Base-by-base conservation (phyloP, 2,113 vertebrate genomes). In the Dendrocopos noguchii region DNA sequence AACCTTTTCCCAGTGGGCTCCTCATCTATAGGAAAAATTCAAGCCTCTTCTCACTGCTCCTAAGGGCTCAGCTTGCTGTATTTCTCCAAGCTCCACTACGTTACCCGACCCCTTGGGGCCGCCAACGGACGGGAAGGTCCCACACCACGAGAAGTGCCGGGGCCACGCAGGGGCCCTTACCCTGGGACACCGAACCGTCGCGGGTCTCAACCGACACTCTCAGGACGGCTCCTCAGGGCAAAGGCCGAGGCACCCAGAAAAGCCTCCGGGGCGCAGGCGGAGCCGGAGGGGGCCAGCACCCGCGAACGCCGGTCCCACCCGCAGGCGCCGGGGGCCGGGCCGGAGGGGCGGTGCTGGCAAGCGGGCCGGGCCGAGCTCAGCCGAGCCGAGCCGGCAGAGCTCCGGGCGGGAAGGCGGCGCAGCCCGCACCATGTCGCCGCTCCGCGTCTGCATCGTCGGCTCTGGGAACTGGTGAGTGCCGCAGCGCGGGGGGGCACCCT, bases 381-480 rank as follows among this genome's bases (percentile, higher is more conserved):
- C 72, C 10, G 36, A 11, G 29, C 64, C 42, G 17, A 8, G 34
- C 9, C 15, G 34, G 34, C 34, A 22, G 52, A 34, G 56, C 68
- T 29, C 46, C 52, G 39, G 63, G 59, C n/a, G 15, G 66, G 9
- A 47, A 36, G 12, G 28, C 55, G 29, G 28, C 55, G 15, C 64
- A 63, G 22, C 59, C 19, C 67, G 56, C 87, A 96, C 39, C n/a
- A 97, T 97, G 97, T 87, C 96, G 10, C 73, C 80, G 12, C 66
- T 94, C 74, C 98, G 97, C 91, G 97, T 98, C 60, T 98, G 98
- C 97, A 98, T 98, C 97, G 91, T 98, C n/a, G 98, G 98, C 86
- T 98, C 98, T 24, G 98, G 98, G 71, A 98, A 98, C 96, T 98
- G 98, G 98, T 98, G 96, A 97, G 97, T 90, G 50, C 57, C 80